Evolutionary conservation across 2,888 invertebrate species (phyloP).

Genomic region (Atrina japonica): DNA sequence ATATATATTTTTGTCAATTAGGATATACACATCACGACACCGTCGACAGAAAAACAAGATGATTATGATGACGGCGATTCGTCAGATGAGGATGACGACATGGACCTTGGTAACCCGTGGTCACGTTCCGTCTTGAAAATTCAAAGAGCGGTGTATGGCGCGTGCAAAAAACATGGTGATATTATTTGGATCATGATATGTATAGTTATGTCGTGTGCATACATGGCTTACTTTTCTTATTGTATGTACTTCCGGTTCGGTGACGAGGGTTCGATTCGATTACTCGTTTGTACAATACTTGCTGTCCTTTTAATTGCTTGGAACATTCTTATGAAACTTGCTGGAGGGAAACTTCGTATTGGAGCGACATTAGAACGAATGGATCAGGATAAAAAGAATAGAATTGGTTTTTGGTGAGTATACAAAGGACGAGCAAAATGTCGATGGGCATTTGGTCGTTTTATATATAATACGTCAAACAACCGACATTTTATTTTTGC

Average conservation of each 20-base stretch:
- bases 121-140: slow-evolving; percentile 10
- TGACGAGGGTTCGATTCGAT: slow-evolving; percentile 69
- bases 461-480: too few species aligned
- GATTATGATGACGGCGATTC: not conserved
- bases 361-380: too few species aligned
- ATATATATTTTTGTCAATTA: too few species aligned
- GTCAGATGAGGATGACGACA: slow-evolving; percentile 2
- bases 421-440: not conserved
- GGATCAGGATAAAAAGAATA: too few species aligned
- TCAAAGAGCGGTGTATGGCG: slow-evolving; percentile 12
- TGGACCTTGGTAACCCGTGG: slow-evolving; percentile 15
- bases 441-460: not conserved
- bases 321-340: too few species aligned
- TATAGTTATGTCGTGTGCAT: slow-evolving; percentile 45
- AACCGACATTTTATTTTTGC: too few species aligned
- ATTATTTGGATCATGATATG: slow-evolving; percentile 35
- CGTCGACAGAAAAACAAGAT: not conserved
- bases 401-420: too few species aligned
- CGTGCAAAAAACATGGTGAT: slow-evolving; percentile 16
- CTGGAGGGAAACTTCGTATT: too few species aligned
- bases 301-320: not conserved
- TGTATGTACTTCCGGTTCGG: slow-evolving; percentile 67
- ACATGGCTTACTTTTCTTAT: slow-evolving; percentile 71
- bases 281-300: slow-evolving; percentile 68
- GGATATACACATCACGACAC: too few species aligned